Evolutionary conservation across 2,113 vertebrate species (phyloP).

Genomic region (Gallinago media): DNA sequence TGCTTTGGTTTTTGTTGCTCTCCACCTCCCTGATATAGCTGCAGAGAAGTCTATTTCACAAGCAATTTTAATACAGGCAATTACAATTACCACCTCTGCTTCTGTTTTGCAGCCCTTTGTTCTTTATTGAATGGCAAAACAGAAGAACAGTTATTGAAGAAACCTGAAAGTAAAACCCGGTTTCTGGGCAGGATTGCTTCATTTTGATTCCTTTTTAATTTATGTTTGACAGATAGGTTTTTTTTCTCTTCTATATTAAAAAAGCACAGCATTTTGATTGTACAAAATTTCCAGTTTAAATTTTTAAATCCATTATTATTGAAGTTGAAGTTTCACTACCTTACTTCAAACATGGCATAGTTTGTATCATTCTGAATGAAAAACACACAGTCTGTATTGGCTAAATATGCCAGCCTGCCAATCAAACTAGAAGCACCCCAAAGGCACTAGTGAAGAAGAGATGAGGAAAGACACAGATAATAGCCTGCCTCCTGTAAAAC

Average conservation of each 20-base stretch:
- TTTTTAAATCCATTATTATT: background rate
- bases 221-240: background rate
- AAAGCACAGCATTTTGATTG: background rate
- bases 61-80: background rate
- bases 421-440: conserved; percentile 13
- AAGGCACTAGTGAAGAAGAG: background rate
- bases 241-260: background rate
- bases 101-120: background rate
- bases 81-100: background rate
- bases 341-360: background rate
- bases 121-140: background rate
- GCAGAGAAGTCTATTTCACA: background rate
- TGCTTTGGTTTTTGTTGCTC: background rate
- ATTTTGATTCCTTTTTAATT: background rate
- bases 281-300: background rate
- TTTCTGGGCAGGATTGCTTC: background rate
- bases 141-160: background rate
- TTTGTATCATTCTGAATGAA: background rate
- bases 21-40: rapidly evolving
- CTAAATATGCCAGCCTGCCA: conserved; percentile 6
- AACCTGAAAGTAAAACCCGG: background rate
- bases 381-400: background rate
- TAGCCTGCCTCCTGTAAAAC: background rate
- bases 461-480: background rate
- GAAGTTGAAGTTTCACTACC: background rate